Evolutionary conservation across 37 sponge, comb jelly and placozoan species (phyloP), one percentile per base, ranked within the genome.

Genomic region (Trichoplax adhaerens): DNA sequence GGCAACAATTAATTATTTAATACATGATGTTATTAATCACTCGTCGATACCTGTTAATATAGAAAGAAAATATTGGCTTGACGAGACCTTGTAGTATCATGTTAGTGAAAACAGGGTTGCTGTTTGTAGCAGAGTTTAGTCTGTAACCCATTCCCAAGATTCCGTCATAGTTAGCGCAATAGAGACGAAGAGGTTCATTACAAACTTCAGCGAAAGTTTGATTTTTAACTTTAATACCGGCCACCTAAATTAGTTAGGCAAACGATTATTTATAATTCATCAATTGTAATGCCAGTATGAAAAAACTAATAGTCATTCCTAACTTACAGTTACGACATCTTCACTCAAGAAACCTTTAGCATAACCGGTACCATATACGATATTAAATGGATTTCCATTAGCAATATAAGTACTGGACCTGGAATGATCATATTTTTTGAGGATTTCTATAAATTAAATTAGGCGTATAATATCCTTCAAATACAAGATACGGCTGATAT

Each of bases 91-190:
- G 66, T 46, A 73, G 74, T 5, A 79, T 62, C 73, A 79, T 62
- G 53, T 71, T 79, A 52, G 72, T 58, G 73, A 79, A 79, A 12
- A 79, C 80, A 57, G 80, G 80, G 48, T 65, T 74, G 6, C 67
- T 69, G 52, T 69, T 68, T 49, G 72, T 79, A n/a, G 73, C 80
- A 1, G 80, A 68, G 53, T 73, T 79, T 2, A 57, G 66, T 56
- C 59, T 58, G 71, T 73, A 79, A 49, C 72, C 80, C 64, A 79
- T 71, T 49, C 80, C 80, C 12, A 79, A 69, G 47, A 79, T 10
- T 6, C 96, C 96, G 75, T 95, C 96, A 84, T 91, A 95, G 81
- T 86, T 91, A 52, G 89, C 87, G 70, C 77, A 74, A 50, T 89
- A 65, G 69, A 96, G 91, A 0, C 90, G 80, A 56, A 67, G 56